phyloP scores from a whole-genome alignment of 2,888 invertebrate genomes.

The Patella caerulea region DNA sequence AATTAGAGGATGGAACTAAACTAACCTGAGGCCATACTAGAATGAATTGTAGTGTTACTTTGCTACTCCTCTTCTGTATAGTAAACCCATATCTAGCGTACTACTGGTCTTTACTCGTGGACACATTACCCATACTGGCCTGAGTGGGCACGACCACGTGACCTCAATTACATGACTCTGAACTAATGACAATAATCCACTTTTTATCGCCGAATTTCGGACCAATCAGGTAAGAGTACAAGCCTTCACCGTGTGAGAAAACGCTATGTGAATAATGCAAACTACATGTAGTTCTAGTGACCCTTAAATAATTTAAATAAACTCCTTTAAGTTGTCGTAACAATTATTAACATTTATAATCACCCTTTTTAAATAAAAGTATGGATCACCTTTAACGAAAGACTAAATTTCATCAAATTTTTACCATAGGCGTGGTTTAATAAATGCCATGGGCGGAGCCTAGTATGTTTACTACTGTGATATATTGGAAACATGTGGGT shows the following conservation, averaged over 20 bases:
- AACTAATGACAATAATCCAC: constrained; percentile 13
- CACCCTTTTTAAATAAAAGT: too few species aligned
- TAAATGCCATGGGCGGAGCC: neutral
- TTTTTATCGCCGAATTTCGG: constrained; percentile 4
- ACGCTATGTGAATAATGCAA: too few species aligned
- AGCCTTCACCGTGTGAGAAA: too few species aligned
- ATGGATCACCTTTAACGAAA: too few species aligned
- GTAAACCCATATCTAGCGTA: constrained; percentile 1
- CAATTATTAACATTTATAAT: too few species aligned
- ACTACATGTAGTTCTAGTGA: too few species aligned
- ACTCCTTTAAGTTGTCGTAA: too few species aligned
- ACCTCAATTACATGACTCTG: constrained; percentile 7
- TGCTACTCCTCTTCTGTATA: neutral
- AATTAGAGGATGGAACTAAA: neutral
- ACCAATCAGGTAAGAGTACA: neutral
- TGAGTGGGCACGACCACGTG: constrained; percentile 10
- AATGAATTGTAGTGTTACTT: neutral
- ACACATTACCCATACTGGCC: constrained; percentile 5
- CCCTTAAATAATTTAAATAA: too few species aligned
- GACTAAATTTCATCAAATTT: too few species aligned
- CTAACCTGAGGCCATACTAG: constrained; percentile 10
- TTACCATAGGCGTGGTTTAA: constrained; percentile 2
- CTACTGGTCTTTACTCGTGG: neutral
- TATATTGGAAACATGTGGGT: constrained; percentile 7
- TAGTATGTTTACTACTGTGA: constrained; percentile 8